Evolutionary conservation across 2,113 vertebrate genomes (phyloP), one percentile per base, ranked within the genome.

Genomic region (Gadus macrocephalus): DNA sequence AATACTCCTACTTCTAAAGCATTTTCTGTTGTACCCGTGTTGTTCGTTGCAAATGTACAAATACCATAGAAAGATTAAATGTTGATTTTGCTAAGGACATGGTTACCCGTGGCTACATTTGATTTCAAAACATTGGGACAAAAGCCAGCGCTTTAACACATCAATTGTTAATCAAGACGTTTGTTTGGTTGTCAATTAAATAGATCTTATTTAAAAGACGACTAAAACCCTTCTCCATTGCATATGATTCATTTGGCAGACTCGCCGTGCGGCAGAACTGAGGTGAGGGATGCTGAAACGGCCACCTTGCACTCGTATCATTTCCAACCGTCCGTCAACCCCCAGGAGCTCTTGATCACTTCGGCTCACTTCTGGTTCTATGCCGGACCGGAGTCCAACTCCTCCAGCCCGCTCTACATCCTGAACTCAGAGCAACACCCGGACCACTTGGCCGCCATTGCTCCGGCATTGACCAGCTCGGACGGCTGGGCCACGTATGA

Each of bases 281-380:
- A 77, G 38, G 63, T 53, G 22, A 69, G 67, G 15, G 55, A 71
- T 1, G 56, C 71, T 64, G 78, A 74, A 64, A 12, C 69, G 56
- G 62, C 19, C 16, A 49, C 80, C 25, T 86, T 82, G 35, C 78
- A 90, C 64, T 94, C 92, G 0, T 96, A 94, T 20, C 74, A 93
- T 68, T 98, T 98, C 87, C 93, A 92, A 78, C 93, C 93, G 0
- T 96, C 95, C 0, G 53, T 83, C 0, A 88, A 93, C 78, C 84
- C 56, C 7, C 87, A 85, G 53, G 90, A 86, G 60, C 87, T 86
- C 0, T 16, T 63, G 1, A 87, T 95, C 85, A 94, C 91, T 0
- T 95, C 93, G 0, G 93, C 92, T 56, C 89, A 94, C 78, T 92
- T 98, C 81, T 98, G 96, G 95, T 96, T 98, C 86, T 92, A 93